A percentile compares a stretch with the other conserved stretches of the same genome.
Evolutionary conservation across 2,888 invertebrate species (phyloP).

Genomic region (Chrysopilus asiliformis): DNA sequence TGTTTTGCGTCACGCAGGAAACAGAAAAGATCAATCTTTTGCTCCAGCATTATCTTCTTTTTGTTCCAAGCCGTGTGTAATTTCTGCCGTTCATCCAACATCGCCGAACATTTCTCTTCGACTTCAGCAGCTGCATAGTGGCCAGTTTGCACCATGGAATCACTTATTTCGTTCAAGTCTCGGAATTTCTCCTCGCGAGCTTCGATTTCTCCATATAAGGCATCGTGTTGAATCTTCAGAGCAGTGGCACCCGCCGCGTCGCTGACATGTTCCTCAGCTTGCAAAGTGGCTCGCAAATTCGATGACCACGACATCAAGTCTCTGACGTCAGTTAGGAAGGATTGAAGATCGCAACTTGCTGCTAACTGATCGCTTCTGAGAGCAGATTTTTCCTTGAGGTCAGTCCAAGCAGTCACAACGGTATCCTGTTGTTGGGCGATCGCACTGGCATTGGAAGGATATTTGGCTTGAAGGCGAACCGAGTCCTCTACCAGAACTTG

Average conservation of each 20-base stretch:
- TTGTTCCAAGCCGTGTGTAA: constrained; percentile 78
- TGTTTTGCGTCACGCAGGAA: constrained; percentile 90
- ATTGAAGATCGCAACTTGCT: constrained; percentile 78
- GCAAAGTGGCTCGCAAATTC: constrained; percentile 60
- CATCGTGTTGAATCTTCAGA: constrained; percentile 69
- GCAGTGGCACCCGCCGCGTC: constrained; percentile 71
- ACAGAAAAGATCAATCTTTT: constrained; percentile 84
- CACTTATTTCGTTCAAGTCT: constrained; percentile 58
- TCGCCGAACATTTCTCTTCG: constrained; percentile 60
- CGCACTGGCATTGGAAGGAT: constrained; percentile 86
- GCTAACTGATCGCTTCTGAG: constrained; percentile 66
- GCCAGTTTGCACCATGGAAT: constrained; percentile 69
- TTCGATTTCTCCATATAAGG: constrained; percentile 73
- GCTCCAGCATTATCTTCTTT: constrained; percentile 77
- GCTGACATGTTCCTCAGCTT: constrained; percentile 67
- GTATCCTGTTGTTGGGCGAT: constrained; percentile 77
- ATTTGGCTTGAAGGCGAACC: constrained; percentile 67
- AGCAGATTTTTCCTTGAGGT: constrained; percentile 69
- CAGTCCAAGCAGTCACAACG: constrained; percentile 77
- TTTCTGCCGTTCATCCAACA: constrained; percentile 65
- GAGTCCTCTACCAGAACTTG: constrained; percentile 90
- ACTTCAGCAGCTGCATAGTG: constrained; percentile 74
- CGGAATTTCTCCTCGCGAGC: constrained; percentile 73
- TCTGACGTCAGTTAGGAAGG: constrained; percentile 73
- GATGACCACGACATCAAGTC: constrained; percentile 84